Base-by-base conservation (phyloP, 2,797 vertebrate species). In the Hoplostethus mediterraneus region DNA sequence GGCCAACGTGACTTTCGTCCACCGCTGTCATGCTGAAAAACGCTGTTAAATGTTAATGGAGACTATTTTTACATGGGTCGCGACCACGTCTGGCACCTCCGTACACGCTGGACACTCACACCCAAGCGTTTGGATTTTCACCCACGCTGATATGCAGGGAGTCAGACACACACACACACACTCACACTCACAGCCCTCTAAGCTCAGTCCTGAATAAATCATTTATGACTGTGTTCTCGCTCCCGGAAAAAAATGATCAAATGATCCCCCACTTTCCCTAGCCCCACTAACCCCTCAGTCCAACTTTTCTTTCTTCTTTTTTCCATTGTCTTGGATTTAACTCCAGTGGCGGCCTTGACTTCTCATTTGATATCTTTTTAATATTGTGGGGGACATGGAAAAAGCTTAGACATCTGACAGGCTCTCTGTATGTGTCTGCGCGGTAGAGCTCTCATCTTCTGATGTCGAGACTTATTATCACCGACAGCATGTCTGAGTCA, bases 31-130 rank as follows among this genome's bases (percentile, higher is more conserved):
- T 90, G 89, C 82, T 85, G 67, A 79, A 89, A 90, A 87, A 90
- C 70, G 66, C 76, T 79, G 83, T 87, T 91, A 91, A 91, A 91
- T 92, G 90, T 91, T 90, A 92, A 93, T 88, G 81, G 81, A 55
- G 82, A 86, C 88, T 90, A 88, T 92, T 92, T 92, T 89, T 90
- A 89, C 64, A 79, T 64, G 74, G 85, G 89, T 87, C 84, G 5
- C 44, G 82, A 84, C 80, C 79, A 83, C n/a, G 66, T 82, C 82
- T 82, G 63, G 67, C 36, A 49, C 66, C 70, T 65, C 47, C 57
- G 47, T 47, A 63, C 61, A 72, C 28, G 51, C 25, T 3, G 71
- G 61, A 84, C 72, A 74, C 48, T 62, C 58, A 38, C 13, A 63
- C 51, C 5, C 33, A 13, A 48, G 42, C 64, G 57, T 67, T 51